Percentiles rank a stretch among this genome's conserved stretches.
phyloP scores from a whole-genome alignment of 2,113 vertebrate species.

The Trichechus manatus region DNA sequence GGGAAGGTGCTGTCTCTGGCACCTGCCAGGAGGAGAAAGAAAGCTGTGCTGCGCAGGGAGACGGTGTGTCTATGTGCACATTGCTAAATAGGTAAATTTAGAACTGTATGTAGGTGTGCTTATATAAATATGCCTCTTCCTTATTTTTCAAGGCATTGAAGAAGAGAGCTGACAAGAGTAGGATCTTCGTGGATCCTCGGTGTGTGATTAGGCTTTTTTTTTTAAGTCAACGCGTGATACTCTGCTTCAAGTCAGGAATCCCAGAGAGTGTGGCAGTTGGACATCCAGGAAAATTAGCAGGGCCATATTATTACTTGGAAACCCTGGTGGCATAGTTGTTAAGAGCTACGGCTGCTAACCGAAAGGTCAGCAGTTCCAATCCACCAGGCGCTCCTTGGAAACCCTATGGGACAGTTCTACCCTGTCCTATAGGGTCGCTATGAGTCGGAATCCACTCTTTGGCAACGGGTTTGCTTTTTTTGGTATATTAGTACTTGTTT shows the following conservation, averaged over 20 bases:
- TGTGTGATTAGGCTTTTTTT: not conserved
- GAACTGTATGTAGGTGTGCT: not conserved
- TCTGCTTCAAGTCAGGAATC: not conserved
- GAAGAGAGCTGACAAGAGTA: not conserved
- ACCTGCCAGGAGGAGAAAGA: accelerated
- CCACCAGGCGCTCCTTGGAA: no score
- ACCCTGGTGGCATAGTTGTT: no score
- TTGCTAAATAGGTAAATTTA: not conserved
- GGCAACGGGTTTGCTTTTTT: no score
- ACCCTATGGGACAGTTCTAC: no score
- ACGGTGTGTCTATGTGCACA: not conserved
- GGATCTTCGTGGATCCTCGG: not conserved
- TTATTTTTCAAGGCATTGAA: not conserved
- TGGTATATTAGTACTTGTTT: not conserved
- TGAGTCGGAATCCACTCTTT: no score
- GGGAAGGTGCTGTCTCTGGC: accelerated
- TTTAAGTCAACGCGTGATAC: not conserved
- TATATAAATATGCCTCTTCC: not conserved
- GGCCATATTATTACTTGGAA: no score
- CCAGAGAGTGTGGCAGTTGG: not conserved
- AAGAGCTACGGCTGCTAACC: no score
- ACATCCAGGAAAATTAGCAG: not conserved
- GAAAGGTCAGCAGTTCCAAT: no score
- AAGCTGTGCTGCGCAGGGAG: accelerated
- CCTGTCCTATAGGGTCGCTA: no score